Percentiles rank a stretch among this genome's conserved stretches.
Evolutionary conservation across 1,140 invertebrate genomes (phyloP).

Genomic region (Sinonovacula constricta): DNA sequence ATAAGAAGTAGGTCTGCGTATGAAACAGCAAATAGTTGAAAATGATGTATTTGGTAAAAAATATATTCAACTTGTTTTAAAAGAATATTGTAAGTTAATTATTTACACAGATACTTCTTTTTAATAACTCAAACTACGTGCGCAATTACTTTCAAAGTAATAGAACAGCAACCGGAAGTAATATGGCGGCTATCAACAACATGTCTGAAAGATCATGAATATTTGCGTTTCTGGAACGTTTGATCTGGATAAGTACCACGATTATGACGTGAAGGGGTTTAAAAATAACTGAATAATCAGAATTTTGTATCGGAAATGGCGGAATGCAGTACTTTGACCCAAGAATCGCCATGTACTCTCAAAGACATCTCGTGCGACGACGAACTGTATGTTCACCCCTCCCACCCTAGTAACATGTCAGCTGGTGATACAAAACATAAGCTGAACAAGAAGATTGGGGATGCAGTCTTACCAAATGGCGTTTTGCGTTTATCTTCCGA

Average conservation of each 20-base stretch:
- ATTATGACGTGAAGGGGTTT: not conserved
- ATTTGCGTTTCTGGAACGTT: conserved; percentile 6
- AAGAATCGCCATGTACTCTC: not conserved
- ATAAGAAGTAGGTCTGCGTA: conserved; percentile 9
- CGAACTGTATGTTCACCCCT: conserved; percentile 12
- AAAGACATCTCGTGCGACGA: not conserved
- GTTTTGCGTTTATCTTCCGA: conserved; percentile 26
- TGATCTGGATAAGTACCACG: not conserved
- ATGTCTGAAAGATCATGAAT: conserved; percentile 30
- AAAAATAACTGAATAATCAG: not conserved
- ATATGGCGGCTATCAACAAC: conserved; percentile 59
- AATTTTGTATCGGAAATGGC: not conserved
- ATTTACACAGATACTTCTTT: not conserved
- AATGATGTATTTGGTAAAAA: not conserved
- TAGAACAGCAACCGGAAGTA: conserved; percentile 59
- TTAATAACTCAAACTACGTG: not conserved
- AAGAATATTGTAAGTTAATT: not conserved
- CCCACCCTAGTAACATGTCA: conserved; percentile 9
- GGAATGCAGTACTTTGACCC: not conserved
- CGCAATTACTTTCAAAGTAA: too few relatives aligned
- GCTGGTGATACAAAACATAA: not conserved
- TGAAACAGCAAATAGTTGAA: not conserved
- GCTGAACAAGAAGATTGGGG: not conserved
- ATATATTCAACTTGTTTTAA: not conserved
- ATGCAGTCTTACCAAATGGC: conserved; percentile 19